Evolutionary conservation across 2,797 vertebrate genomes (phyloP), one percentile per base, ranked within the genome.

Genomic region (Geotrypetes seraphini): DNA sequence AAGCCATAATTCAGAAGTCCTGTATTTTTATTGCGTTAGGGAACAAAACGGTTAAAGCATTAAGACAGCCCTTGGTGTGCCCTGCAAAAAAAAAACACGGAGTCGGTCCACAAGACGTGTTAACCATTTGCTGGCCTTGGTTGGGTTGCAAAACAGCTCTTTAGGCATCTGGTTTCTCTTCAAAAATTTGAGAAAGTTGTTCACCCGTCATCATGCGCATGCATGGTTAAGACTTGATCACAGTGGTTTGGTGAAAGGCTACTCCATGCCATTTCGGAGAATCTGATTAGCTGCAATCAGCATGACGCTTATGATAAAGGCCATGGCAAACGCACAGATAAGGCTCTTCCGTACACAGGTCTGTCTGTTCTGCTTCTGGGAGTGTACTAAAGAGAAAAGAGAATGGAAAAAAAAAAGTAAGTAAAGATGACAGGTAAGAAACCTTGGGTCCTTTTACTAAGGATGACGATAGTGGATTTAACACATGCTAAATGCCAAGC

Each of bases 291-390:
- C 95, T 3, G 95, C 95, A 7, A 97, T 99, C 55, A 99, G 77
- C 94, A 99, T 97, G 78, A 99, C 95, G 34, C 94, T 97, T 69
- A 99, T 99, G 71, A 99, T 99, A 80, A 99, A 99, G 75, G 95
- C 95, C 92, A 99, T 96, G 20, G 94, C 95, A 12, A 99, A 99
- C 21, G 95, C 95, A 60, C 95, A 99, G 70, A 99, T 97, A 70
- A 98, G 87, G 73, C 95, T 99, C 84, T 99, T 99, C 65, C 95
- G 87, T 22, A 86, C 84, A 1, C 81, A 99, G 65, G 63, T 96
- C 89, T 64, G 94, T 68, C 88, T 84, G 86, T 56, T 95, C 83
- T 78, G 94, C 79, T 90, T 97, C 91, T 84, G 81, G 11, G 84
- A 79, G 22, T 86, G 83, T 60, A 86, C 84, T 86, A 48, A 4